Conservation (phyloP, 2,888 invertebrate genomes). For the Rotaria socialis region DNA sequence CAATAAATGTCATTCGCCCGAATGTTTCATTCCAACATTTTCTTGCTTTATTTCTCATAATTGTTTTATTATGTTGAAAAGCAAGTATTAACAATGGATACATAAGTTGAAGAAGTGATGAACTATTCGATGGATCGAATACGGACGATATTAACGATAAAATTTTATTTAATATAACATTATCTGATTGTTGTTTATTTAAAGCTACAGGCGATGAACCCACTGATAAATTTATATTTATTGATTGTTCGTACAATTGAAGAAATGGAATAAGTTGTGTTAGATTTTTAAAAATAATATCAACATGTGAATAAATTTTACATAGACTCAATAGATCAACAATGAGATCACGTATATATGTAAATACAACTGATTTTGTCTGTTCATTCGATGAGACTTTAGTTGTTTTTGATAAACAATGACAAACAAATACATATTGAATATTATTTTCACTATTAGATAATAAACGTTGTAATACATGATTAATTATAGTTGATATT, state of each 20-base stretch:
- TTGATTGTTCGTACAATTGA: not conserved
- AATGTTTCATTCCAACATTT: constrained; percentile 35
- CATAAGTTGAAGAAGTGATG: not conserved
- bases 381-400: not conserved
- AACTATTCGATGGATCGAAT: not conserved
- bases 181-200: not conserved
- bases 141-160: not conserved
- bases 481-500: not conserved
- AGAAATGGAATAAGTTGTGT: not conserved
- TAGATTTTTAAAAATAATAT: not conserved
- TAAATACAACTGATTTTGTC: not conserved
- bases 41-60: constrained; percentile 1
- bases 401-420: constrained; percentile 9
- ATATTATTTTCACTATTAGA: not conserved
- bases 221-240: not conserved
- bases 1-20: not conserved
- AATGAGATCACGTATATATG: not conserved
- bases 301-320: constrained; percentile 21
- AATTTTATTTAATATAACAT: not conserved
- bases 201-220: not conserved
- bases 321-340: constrained; percentile 7
- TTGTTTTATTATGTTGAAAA: constrained; percentile 35
- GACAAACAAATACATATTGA: not conserved
- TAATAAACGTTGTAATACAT: constrained; percentile 8
- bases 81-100: constrained; percentile 20